Base-by-base conservation (phyloP, 2,888 invertebrate genomes). In the Mystacides longicornis region DNA sequence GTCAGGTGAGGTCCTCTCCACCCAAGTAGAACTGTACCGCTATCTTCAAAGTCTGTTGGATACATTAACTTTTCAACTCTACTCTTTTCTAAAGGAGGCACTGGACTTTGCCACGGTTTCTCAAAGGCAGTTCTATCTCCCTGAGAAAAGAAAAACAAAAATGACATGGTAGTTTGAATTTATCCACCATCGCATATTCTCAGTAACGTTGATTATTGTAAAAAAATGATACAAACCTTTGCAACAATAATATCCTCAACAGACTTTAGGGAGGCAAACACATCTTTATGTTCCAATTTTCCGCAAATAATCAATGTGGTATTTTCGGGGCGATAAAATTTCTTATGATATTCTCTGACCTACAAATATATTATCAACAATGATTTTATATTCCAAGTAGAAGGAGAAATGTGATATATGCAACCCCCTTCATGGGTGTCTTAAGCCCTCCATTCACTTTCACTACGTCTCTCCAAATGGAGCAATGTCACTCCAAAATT, bases 241-340 rank as follows among this genome's bases (percentile, higher is more conserved):
- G 78, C 74, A 23, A 85, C 67, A 64, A 91, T 89, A 72, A 87
- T 90, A 63, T 86, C 78, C 69, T 93, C 92, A 0, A 92, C 73
- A 2, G 81, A 78, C 52, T 81, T 75, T 54, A 95, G 70, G 2
- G 85, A 83, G 64, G 80, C 76, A 65, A 93, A 89, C 2, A 94
- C 83, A 65, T 88, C 82, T 14, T 82, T 78, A 1, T 86, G 82
- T 48, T 84, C 80, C 18, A 93, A 85, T 72, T 86, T 85, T 1
- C 94, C 94, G 14, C 88, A 85, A 51, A 94, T 83, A 52, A 93
- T 85, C 2, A 94, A 74, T 58, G 87, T 86, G 56, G 94, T 73
- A 70, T 96, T 96, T 70, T 93, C 91, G 1, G 94, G 85, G 20
- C 92, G 79, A 70, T 95, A 96, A 71, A 89, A 94, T 59, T 87